Conservation (phyloP, 2,113 vertebrate species). For the Megaleporinus macrocephalus region DNA sequence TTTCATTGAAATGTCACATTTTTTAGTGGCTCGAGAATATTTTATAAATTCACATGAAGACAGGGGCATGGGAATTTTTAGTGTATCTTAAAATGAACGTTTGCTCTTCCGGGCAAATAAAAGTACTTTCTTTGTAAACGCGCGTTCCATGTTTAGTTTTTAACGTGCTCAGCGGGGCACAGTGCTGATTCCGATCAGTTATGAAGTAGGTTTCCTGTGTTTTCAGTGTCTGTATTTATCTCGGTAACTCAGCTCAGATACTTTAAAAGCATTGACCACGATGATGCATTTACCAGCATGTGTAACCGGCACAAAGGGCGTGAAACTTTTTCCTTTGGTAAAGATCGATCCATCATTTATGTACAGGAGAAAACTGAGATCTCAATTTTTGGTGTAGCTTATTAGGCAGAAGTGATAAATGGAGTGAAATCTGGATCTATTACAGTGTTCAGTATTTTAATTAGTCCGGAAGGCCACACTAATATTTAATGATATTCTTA, state of each 20-base stretch:
- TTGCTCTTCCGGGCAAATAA: slow-evolving; percentile 55
- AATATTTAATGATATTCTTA: not conserved
- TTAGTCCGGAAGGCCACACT: not conserved
- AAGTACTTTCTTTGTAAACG: slow-evolving; percentile 57
- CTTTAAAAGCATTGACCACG: slow-evolving; percentile 11
- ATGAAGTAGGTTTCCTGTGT: slow-evolving; percentile 8
- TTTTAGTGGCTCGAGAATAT: slow-evolving; percentile 60
- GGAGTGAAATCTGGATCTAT: not conserved
- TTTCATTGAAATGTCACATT: slow-evolving; percentile 43
- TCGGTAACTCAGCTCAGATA: not conserved
- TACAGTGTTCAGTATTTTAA: not conserved
- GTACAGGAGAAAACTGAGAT: not conserved
- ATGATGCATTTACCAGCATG: not conserved
- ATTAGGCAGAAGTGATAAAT: not conserved
- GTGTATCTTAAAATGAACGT: slow-evolving; percentile 45
- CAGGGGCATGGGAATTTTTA: slow-evolving; percentile 56
- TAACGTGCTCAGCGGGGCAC: slow-evolving; percentile 24
- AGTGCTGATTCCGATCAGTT: slow-evolving; percentile 28
- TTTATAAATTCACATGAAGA: slow-evolving; percentile 60
- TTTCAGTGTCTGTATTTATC: slow-evolving; percentile 35
- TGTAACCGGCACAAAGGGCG: not conserved
- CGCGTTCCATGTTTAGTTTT: slow-evolving; percentile 38
- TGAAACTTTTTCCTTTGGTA: not conserved
- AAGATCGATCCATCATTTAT: not conserved
- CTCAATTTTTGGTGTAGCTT: not conserved